Percentiles rank a stretch among this genome's conserved stretches.
These are phyloP conservation scores for Drosophila ezoana DNA, from an alignment of 2,888 invertebrate species.

Conservation along the genomic window DNA sequence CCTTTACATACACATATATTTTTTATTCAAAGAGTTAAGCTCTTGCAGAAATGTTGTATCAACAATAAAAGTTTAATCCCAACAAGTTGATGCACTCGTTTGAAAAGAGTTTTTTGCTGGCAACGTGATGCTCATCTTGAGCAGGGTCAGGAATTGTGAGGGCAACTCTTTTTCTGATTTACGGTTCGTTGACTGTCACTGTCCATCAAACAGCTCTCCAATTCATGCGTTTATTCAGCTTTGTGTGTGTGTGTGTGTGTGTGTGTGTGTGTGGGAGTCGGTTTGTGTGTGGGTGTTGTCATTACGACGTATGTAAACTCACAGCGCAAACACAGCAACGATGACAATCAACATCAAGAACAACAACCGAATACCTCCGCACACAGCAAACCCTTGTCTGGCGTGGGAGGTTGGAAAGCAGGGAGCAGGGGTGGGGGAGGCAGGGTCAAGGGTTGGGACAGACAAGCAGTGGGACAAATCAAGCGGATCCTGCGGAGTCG, in stretches of 20 bases:
- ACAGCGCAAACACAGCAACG: constrained; percentile 58
- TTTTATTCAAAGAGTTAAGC: background rate
- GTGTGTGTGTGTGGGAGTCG: background rate
- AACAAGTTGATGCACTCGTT: background rate
- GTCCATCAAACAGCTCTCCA: constrained; percentile 47
- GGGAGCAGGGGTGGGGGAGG: background rate
- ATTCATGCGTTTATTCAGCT: constrained; percentile 43
- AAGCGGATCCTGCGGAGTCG: constrained; percentile 45
- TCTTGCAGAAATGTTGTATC: background rate
- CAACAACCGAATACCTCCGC: constrained; percentile 47
- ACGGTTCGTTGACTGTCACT: constrained; percentile 61
- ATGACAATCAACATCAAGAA: constrained; percentile 66
- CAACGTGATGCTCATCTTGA: constrained; percentile 13
- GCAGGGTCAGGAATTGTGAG: constrained; percentile 12
- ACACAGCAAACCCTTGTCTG: background rate
- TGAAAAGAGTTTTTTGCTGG: background rate
- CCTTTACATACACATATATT: background rate
- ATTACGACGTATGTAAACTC: constrained; percentile 66
- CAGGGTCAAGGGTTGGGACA: constrained; percentile 6
- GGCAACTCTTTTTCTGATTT: constrained; percentile 42
- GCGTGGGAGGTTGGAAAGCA: background rate
- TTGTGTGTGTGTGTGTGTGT: constrained; percentile 1
- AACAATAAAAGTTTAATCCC: background rate
- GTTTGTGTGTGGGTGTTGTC: constrained; percentile 36
- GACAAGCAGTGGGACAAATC: constrained; percentile 65